phyloP scores from a whole-genome alignment of 2,888 invertebrate genomes.

The Apotomis capreana region DNA sequence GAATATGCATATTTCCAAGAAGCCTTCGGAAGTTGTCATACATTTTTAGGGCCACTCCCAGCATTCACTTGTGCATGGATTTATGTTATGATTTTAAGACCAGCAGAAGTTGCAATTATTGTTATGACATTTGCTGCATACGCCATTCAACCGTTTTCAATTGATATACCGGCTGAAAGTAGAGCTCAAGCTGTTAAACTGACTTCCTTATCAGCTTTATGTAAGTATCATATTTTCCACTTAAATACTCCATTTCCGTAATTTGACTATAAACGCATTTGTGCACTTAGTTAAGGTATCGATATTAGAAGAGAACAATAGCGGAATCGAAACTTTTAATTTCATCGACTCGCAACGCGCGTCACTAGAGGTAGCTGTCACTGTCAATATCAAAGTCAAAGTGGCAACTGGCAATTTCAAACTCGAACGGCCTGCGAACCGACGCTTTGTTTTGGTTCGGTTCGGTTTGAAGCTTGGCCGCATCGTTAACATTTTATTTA shows the following conservation, averaged over 20 bases:
- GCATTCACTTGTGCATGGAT: slow-evolving; percentile 91
- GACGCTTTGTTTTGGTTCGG: slow-evolving; percentile 10
- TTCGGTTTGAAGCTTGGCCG: neutral
- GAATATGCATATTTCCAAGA: slow-evolving; percentile 91
- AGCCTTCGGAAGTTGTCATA: slow-evolving; percentile 87
- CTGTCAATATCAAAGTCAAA: slow-evolving; percentile 20
- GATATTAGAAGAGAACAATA: neutral
- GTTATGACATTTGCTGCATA: slow-evolving; percentile 91
- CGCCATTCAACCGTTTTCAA: slow-evolving; percentile 85
- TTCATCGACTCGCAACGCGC: neutral
- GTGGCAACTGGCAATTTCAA: slow-evolving; percentile 13
- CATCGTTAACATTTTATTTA: neutral
- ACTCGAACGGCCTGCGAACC: slow-evolving; percentile 4
- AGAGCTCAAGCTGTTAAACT: slow-evolving; percentile 83
- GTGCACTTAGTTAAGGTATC: neutral
- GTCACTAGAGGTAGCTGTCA: slow-evolving; percentile 29
- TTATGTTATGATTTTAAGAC: slow-evolving; percentile 88
- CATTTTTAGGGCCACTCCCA: slow-evolving; percentile 88
- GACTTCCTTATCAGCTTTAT: slow-evolving; percentile 85
- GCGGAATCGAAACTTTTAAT: no score
- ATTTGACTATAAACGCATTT: neutral
- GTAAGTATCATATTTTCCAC: slow-evolving; percentile 68
- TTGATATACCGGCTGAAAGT: slow-evolving; percentile 69
- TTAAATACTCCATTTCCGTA: neutral
- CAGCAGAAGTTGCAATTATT: slow-evolving; percentile 91